Percentiles rank a stretch among this genome's conserved stretches.
Conservation (phyloP, 1,140 invertebrate genomes). For the Geopemphigus sp. region DNA sequence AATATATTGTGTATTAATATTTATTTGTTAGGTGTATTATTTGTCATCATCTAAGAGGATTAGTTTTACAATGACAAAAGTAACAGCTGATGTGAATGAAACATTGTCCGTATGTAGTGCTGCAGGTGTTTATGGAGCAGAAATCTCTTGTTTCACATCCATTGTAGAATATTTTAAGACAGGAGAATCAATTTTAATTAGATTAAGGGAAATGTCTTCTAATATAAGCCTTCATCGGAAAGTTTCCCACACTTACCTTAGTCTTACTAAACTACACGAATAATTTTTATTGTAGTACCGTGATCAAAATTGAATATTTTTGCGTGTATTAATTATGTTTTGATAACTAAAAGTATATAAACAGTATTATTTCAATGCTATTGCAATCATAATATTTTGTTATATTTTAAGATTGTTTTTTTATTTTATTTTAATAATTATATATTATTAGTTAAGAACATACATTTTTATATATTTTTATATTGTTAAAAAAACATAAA, state of each 20-base stretch:
- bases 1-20: background rate
- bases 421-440: background rate
- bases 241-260: conserved; percentile 27
- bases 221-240: conserved; percentile 12
- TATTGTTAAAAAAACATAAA: conserved; percentile 11
- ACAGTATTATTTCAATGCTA: conserved; percentile 29
- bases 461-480: background rate
- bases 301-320: conserved; percentile 10
- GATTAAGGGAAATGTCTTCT: conserved; percentile 21
- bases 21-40: conserved; percentile 40
- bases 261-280: conserved; percentile 18
- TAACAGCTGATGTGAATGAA: conserved; percentile 16
- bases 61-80: conserved; percentile 32
- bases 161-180: conserved; percentile 28
- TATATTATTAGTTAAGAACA: background rate
- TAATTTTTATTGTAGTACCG: background rate
- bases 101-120: conserved; percentile 31
- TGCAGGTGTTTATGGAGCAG: conserved; percentile 13
- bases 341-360: background rate
- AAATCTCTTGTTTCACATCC: conserved; percentile 37
- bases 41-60: conserved; percentile 31
- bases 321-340: background rate
- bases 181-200: conserved; percentile 36
- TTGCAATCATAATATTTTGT: background rate
- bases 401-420: background rate